Conservation (phyloP, 2,113 vertebrate genomes). For the Crocuta crocuta region DNA sequence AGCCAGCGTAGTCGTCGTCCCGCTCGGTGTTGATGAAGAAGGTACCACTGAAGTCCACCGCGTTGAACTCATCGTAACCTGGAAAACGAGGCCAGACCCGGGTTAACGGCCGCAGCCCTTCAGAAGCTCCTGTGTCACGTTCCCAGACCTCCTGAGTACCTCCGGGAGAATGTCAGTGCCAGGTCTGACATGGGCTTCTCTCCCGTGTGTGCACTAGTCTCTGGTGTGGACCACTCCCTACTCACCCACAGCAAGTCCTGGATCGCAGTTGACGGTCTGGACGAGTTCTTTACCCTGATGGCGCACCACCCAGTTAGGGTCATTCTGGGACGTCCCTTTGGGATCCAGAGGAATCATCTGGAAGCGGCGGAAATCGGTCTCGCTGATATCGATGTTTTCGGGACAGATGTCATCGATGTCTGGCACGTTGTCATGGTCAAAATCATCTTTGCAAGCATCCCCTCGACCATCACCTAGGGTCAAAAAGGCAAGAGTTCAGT, state of each 20-base stretch:
- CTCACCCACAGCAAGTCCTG: conserved; percentile 98
- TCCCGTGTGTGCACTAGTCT: neutral
- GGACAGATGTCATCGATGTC: conserved; percentile 98
- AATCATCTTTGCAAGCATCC: conserved; percentile 97
- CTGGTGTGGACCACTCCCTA: neutral
- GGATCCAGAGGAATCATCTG: conserved; percentile 99
- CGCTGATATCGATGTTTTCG: conserved; percentile 97
- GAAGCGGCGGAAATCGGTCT: conserved; percentile 98
- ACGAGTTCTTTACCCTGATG: conserved; percentile 99
- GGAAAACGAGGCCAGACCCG: neutral
- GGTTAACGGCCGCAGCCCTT: neutral
- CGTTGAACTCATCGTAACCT: conserved; percentile 98
- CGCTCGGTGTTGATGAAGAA: conserved; percentile 99
- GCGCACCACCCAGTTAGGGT: conserved; percentile 99
- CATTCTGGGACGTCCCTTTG: conserved; percentile 97
- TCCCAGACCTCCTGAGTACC: neutral
- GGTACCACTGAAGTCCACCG: conserved; percentile 98
- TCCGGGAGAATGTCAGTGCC: neutral
- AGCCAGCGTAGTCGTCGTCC: conserved; percentile 98
- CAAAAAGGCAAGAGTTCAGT: conserved; percentile 34
- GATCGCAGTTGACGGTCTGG: conserved; percentile 99
- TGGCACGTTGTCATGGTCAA: conserved; percentile 95
- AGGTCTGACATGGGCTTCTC: neutral
- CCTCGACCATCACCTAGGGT: conserved; percentile 94
- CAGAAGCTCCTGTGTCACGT: neutral